Percentiles rank a stretch among this genome's conserved stretches.
phyloP scores from a whole-genome alignment of 2,113 vertebrate genomes.

The Perca flavescens region DNA sequence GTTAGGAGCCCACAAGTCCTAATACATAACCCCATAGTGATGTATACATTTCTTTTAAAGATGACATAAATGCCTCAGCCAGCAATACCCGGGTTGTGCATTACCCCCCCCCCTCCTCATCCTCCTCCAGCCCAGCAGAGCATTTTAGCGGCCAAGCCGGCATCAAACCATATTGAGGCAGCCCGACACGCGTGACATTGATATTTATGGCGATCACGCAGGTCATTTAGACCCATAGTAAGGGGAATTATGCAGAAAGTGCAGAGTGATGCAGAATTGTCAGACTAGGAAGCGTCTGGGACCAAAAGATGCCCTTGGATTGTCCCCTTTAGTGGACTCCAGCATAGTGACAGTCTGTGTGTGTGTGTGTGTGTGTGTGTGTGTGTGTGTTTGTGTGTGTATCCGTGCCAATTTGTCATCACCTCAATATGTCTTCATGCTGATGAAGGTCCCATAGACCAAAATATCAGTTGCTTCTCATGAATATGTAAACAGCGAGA shows the following conservation, averaged over 20 bases:
- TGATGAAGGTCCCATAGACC: slow-evolving; percentile 54
- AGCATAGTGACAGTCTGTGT: slow-evolving; percentile 26
- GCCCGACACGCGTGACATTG: slow-evolving; percentile 72
- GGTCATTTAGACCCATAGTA: slow-evolving; percentile 67
- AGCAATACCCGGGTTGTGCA: slow-evolving; percentile 27
- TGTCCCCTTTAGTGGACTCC: slow-evolving; percentile 48
- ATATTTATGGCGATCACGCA: slow-evolving; percentile 77
- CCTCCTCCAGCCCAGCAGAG: background rate
- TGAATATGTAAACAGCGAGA: slow-evolving; percentile 63
- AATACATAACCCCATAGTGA: slow-evolving; percentile 49
- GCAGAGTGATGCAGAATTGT: slow-evolving; percentile 68
- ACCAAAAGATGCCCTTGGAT: slow-evolving; percentile 75
- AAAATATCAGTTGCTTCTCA: slow-evolving; percentile 59
- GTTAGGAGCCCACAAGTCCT: slow-evolving; percentile 9
- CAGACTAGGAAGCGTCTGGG: slow-evolving; percentile 57
- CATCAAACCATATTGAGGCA: slow-evolving; percentile 58
- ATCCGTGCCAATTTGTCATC: slow-evolving; percentile 61
- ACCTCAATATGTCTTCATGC: slow-evolving; percentile 58
- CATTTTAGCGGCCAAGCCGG: slow-evolving; percentile 16
- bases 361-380: background rate
- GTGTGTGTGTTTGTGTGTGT: background rate
- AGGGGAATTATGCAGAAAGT: slow-evolving; percentile 75
- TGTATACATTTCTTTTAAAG: slow-evolving; percentile 36
- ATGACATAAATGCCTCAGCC: slow-evolving; percentile 44
- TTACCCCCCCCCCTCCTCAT: background rate